phyloP scores from a whole-genome alignment of 1,140 invertebrate species.

The Drosophila quadrilineata region DNA sequence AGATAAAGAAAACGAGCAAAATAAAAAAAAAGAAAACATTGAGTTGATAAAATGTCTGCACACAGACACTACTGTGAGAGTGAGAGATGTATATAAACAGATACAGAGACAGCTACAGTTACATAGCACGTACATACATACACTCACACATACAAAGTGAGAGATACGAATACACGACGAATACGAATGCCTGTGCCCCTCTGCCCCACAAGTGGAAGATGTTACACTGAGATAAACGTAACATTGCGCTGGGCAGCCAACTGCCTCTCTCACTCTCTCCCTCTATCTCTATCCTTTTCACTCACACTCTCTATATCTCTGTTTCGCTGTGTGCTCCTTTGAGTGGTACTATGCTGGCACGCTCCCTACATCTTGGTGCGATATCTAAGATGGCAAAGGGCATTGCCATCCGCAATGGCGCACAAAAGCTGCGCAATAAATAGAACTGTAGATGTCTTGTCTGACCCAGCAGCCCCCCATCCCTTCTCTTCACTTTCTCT shows the following conservation, averaged over 20 bases:
- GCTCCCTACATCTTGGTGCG: slow-evolving; percentile 30
- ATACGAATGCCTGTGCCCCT: slow-evolving; percentile 29
- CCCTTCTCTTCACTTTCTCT: not conserved
- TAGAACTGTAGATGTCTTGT: slow-evolving; percentile 51
- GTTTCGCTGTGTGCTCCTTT: slow-evolving; percentile 19
- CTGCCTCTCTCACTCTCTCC: not conserved
- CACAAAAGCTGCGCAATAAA: slow-evolving; percentile 76
- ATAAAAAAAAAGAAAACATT: slow-evolving; percentile 46
- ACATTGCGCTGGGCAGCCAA: slow-evolving; percentile 43
- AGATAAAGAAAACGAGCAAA: slow-evolving; percentile 71
- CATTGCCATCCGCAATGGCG: slow-evolving; percentile 74
- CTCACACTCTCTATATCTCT: not conserved
- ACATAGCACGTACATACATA: slow-evolving; percentile 14
- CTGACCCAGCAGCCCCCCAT: slow-evolving; percentile 31
- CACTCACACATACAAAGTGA: slow-evolving; percentile 17
- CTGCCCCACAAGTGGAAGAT: slow-evolving; percentile 65
- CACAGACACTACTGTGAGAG: not conserved
- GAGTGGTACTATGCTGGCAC: too few species aligned
- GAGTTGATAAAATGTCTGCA: slow-evolving; percentile 55
- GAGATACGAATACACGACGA: slow-evolving; percentile 18
- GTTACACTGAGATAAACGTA: slow-evolving; percentile 74
- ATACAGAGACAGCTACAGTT: slow-evolving; percentile 11
- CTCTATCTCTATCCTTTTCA: not conserved
- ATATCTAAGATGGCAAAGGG: slow-evolving; percentile 77
- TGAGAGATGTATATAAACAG: slow-evolving; percentile 7